Percentiles rank a stretch among this genome's conserved stretches.
Conservation (phyloP, 2,888 invertebrate species). For the Seira sanloemensis region DNA sequence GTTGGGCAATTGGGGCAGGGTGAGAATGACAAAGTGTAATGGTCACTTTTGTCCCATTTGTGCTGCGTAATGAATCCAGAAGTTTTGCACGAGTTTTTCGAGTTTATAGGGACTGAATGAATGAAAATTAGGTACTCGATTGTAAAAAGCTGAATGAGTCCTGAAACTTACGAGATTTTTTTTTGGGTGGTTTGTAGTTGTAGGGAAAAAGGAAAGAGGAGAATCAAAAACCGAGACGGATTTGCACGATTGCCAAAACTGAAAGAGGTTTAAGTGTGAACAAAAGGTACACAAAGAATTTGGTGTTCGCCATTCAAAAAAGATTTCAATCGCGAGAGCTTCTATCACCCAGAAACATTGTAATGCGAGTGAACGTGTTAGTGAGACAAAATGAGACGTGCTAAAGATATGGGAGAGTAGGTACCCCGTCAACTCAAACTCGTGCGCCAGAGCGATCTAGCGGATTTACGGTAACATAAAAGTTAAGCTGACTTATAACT, state of each 20-base stretch:
- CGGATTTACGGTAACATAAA: conserved; percentile 48
- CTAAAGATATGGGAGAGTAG: not conserved
- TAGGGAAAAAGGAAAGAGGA: not conserved
- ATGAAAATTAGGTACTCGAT: not conserved
- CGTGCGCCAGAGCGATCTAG: conserved; percentile 36
- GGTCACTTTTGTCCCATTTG: too few species aligned
- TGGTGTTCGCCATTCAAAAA: not conserved
- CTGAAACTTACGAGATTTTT: not conserved
- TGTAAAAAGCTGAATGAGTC: not conserved
- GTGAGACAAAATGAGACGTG: conserved; percentile 18
- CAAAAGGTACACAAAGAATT: not conserved
- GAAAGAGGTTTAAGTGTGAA: not conserved
- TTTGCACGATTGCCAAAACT: conserved; percentile 21
- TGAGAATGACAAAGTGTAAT: too few species aligned
- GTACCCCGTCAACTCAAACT: not conserved
- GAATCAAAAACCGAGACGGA: conserved; percentile 11
- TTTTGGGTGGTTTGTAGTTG: not conserved
- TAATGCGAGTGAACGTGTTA: not conserved
- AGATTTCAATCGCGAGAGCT: not conserved
- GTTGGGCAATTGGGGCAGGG: too few species aligned
- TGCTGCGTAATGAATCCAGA: too few species aligned
- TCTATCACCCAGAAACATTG: not conserved
- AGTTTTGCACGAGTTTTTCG: too few species aligned
- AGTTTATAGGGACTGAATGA: not conserved
- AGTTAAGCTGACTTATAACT: conserved; percentile 29